phyloP scores from a whole-genome alignment of 2,888 invertebrate genomes.

The Zaprionus bogoriensis region DNA sequence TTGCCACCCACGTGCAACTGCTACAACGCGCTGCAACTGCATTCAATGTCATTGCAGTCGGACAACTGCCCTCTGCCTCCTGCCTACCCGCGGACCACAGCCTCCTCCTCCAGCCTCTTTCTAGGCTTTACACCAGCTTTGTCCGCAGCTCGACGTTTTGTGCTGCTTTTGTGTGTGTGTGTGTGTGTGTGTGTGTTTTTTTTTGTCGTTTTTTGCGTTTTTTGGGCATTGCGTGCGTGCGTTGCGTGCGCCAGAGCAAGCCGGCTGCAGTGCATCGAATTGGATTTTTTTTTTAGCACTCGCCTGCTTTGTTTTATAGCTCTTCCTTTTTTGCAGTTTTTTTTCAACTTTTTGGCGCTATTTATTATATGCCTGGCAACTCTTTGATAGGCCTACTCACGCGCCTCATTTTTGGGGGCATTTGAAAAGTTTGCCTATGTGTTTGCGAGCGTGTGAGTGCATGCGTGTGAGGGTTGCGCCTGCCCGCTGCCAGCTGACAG shows the following conservation, averaged over 20 bases:
- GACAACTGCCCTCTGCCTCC: constrained; percentile 1
- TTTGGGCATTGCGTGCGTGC: constrained; percentile 43
- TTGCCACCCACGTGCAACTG: constrained; percentile 34
- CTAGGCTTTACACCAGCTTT: constrained; percentile 33
- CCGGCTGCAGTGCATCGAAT: constrained; percentile 49
- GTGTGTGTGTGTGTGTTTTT: constrained; percentile 27
- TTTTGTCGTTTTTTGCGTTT: constrained; percentile 44
- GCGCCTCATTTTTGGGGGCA: constrained; percentile 58
- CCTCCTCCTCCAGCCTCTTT: not conserved
- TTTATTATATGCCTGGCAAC: constrained; percentile 68
- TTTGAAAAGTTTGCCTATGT: constrained; percentile 74
- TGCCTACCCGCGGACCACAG: constrained; percentile 1
- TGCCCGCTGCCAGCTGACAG: too few species aligned
- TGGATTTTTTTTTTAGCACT: constrained; percentile 26
- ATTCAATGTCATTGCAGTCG: constrained; percentile 67
- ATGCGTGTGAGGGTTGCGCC: not conserved
- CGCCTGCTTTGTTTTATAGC: constrained; percentile 35
- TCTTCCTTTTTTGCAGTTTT: not conserved
- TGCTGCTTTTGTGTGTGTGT: constrained; percentile 22
- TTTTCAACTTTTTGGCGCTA: constrained; percentile 46
- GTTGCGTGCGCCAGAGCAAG: constrained; percentile 62
- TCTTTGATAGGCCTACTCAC: constrained; percentile 74
- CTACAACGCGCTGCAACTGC: constrained; percentile 36
- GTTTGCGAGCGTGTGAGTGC: not conserved
- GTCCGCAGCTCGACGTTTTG: constrained; percentile 12